Conservation (phyloP, 1,140 invertebrate species). For the Bathynomus jamesi region DNA sequence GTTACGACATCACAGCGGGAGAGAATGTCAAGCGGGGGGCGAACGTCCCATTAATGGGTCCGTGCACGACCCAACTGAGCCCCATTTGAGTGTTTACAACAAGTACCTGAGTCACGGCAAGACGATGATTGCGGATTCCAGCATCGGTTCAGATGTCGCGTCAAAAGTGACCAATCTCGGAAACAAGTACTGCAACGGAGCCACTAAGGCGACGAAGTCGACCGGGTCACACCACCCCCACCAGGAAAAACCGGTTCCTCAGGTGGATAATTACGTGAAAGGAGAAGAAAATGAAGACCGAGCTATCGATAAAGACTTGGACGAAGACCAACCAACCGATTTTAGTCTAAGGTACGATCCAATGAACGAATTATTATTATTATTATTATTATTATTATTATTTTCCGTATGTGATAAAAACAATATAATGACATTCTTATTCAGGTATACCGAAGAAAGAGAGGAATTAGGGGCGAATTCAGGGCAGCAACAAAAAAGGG, state of each 20-base stretch:
- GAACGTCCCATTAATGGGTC: neutral
- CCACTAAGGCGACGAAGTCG: too few species aligned
- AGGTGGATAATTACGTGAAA: slow-evolving; percentile 30
- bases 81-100: neutral
- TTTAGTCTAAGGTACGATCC: slow-evolving; percentile 50
- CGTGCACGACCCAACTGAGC: neutral
- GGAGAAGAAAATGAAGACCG: slow-evolving; percentile 18
- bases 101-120: neutral
- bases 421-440: neutral
- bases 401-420: too few species aligned
- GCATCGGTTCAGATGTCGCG: neutral
- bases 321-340: slow-evolving; percentile 56
- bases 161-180: neutral
- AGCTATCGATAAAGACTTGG: slow-evolving; percentile 38
- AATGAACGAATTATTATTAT: neutral
- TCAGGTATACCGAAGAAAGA: slow-evolving; percentile 34
- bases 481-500: slow-evolving; percentile 20
- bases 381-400: too few species aligned
- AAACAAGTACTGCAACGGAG: neutral
- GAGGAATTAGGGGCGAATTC: slow-evolving; percentile 33
- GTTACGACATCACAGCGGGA: slow-evolving; percentile 14
- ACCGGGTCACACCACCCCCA: neutral
- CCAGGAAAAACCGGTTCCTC: slow-evolving; percentile 20
- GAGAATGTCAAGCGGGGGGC: neutral
- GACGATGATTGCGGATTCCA: neutral